phyloP scores from a whole-genome alignment of 2,113 vertebrate species.

The Microcebus lehilahytsara region DNA sequence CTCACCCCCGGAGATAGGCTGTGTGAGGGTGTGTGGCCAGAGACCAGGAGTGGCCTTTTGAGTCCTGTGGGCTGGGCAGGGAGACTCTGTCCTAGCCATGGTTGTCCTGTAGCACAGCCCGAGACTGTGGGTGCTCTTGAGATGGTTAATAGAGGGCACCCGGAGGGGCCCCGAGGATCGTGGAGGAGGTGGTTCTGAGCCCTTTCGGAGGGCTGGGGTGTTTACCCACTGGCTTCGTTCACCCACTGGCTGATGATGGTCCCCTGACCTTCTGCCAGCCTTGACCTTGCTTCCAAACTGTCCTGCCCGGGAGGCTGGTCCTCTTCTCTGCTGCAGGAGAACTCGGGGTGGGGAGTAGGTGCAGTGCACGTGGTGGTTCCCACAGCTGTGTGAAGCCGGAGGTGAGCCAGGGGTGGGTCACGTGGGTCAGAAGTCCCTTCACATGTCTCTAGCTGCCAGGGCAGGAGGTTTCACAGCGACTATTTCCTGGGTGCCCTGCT shows the following conservation, averaged over 20 bases:
- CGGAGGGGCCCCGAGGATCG: neutral
- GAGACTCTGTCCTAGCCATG: neutral
- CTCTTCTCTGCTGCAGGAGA: neutral
- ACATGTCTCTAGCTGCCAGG: too few species aligned
- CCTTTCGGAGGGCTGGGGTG: neutral
- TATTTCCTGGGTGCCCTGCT: neutral
- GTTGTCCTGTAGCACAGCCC: neutral
- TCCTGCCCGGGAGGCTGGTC: neutral
- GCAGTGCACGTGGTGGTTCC: too few species aligned
- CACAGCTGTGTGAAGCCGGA: neutral
- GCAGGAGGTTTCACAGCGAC: neutral
- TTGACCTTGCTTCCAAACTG: too few species aligned
- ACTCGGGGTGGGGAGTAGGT: neutral
- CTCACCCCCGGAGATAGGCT: too few species aligned
- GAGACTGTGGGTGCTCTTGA: neutral
- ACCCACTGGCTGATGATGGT: too few species aligned
- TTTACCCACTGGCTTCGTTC: neutral
- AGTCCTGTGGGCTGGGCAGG: neutral
- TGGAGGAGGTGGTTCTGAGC: neutral
- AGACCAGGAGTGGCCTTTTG: neutral
- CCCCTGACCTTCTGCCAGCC: neutral
- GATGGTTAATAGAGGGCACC: too few species aligned
- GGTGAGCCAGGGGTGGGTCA: neutral
- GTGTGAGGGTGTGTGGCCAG: neutral
- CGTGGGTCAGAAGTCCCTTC: neutral